These are phyloP conservation scores for Ovis aries DNA, from an alignment of 2,113 vertebrate genomes.

Conservation along the genomic window DNA sequence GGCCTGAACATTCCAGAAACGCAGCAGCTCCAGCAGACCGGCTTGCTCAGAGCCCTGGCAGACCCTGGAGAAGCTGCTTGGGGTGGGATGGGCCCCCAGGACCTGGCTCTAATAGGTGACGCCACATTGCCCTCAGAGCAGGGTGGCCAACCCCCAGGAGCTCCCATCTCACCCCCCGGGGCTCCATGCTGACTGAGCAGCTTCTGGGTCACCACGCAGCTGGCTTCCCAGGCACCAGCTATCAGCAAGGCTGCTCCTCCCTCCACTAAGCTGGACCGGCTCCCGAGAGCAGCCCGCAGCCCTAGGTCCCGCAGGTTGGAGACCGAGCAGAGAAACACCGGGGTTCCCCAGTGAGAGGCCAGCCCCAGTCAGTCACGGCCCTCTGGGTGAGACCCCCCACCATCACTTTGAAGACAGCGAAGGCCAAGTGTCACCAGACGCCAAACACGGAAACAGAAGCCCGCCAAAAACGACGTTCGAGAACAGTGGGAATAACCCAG, in stretches of 20 bases:
- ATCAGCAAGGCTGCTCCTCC: neutral
- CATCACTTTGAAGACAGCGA: neutral
- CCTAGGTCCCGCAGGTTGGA: neutral
- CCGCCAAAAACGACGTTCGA: neutral
- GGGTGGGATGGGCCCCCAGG: neutral
- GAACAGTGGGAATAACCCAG: neutral
- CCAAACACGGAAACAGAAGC: neutral
- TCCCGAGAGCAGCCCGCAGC: neutral
- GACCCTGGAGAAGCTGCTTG: neutral
- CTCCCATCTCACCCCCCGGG: neutral
- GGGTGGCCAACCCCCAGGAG: neutral
- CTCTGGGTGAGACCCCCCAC: fast-evolving
- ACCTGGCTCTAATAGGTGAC: neutral
- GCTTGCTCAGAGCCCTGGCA: neutral
- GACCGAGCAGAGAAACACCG: neutral
- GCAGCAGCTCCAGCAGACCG: fast-evolving
- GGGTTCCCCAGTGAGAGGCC: neutral
- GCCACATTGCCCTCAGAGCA: neutral
- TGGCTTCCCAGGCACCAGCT: neutral
- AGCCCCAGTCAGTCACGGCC: neutral
- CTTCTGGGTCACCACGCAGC: fast-evolving
- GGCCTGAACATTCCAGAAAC: neutral
- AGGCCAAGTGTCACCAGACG: neutral
- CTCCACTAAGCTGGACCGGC: neutral
- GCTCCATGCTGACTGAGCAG: neutral